Evolutionary conservation across 1,140 invertebrate genomes (phyloP).

Genomic region (Pogonus chalceus): DNA sequence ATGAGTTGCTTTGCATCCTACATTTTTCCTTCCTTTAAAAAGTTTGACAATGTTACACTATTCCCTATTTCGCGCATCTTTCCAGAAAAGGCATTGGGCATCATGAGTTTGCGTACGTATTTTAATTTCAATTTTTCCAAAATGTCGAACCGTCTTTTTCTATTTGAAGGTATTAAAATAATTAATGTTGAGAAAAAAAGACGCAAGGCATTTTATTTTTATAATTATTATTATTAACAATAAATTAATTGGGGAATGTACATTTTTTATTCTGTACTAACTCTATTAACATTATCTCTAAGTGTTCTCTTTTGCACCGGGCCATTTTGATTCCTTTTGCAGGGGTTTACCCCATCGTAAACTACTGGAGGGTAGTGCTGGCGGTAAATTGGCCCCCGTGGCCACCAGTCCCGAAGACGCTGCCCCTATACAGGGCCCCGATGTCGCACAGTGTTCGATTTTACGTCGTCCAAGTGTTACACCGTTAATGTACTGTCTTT

Average conservation of each 20-base stretch:
- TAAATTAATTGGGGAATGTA: too few relatives aligned
- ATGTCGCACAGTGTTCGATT: constrained; percentile 11
- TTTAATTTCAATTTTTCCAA: constrained; percentile 32
- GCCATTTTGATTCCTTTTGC: too few relatives aligned
- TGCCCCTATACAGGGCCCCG: constrained; percentile 7
- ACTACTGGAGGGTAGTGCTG: constrained; percentile 40
- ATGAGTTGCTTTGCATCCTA: too few relatives aligned
- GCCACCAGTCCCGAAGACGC: constrained; percentile 41
- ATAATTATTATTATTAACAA: too few relatives aligned
- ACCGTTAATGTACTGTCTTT: constrained; percentile 27
- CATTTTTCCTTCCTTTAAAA: too few relatives aligned
- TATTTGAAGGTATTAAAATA: too few relatives aligned
- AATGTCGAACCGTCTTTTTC: too few relatives aligned
- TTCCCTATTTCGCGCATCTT: constrained; percentile 10
- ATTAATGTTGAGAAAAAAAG: too few relatives aligned
- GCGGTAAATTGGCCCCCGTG: constrained; percentile 43
- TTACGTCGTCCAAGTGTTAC: constrained; percentile 30
- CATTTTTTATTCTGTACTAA: too few relatives aligned
- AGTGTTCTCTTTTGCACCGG: too few relatives aligned
- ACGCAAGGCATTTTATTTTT: too few relatives aligned
- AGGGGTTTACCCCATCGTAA: constrained; percentile 41
- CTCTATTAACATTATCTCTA: too few relatives aligned
- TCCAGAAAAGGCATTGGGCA: constrained; percentile 26
- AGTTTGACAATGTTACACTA: neutral
- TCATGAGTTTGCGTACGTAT: constrained; percentile 3